Percentiles rank a stretch among this genome's conserved stretches.
Conservation (phyloP, 2,797 vertebrate species). For the Dermochelys coriacea region DNA sequence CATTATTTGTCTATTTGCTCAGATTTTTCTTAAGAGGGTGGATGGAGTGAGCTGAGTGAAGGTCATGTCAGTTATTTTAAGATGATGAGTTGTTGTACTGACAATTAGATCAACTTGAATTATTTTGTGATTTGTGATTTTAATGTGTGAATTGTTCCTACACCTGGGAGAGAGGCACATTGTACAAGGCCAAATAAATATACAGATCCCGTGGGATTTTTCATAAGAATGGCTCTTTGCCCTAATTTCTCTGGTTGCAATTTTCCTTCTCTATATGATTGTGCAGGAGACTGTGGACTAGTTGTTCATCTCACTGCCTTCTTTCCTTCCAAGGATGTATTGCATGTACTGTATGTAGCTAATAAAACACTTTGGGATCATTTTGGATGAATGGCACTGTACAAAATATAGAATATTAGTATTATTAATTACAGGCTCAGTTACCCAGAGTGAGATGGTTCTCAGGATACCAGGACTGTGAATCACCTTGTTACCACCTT, state of each 20-base stretch:
- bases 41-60: background rate
- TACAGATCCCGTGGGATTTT: background rate
- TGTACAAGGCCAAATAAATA: background rate
- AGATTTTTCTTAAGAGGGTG: background rate
- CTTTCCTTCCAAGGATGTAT: background rate
- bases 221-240: background rate
- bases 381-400: background rate
- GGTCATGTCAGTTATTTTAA: background rate
- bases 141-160: background rate
- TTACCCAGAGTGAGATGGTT: background rate
- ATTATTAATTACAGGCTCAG: background rate
- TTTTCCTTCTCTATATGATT: background rate
- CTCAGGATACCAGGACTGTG: background rate
- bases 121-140: background rate
- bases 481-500: background rate
- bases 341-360: background rate
- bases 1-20: background rate
- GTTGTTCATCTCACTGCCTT: background rate
- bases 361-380: background rate
- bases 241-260: background rate
- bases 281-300: accelerated
- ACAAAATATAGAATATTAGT: background rate
- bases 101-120: background rate
- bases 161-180: background rate
- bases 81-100: background rate